Conservation (phyloP, 2,797 vertebrate species). For the Intellagama lesueurii region DNA sequence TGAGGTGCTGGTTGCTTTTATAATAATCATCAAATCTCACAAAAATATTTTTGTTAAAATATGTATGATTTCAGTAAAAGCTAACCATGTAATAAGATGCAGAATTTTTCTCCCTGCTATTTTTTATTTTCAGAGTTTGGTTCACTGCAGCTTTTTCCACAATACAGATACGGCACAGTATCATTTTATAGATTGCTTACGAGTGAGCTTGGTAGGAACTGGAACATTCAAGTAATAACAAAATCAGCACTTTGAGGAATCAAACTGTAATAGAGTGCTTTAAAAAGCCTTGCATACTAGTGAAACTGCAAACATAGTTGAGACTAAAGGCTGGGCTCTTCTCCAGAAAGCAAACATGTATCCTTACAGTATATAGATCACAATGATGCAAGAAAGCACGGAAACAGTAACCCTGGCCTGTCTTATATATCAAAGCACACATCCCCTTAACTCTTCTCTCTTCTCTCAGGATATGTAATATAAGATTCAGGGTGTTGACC, state of each 20-base stretch:
- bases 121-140: slow-evolving; percentile 34
- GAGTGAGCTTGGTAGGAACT: slow-evolving; percentile 24
- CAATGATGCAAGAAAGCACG: neutral
- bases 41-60: neutral
- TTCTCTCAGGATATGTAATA: no score
- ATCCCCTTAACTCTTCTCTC: neutral
- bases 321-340: neutral
- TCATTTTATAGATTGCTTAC: slow-evolving; percentile 20
- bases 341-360: neutral
- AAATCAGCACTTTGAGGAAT: slow-evolving; percentile 25
- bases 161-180: neutral
- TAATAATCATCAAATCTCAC: neutral
- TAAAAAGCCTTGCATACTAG: neutral
- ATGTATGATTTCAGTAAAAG: neutral
- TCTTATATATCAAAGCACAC: neutral
- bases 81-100: neutral
- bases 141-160: neutral
- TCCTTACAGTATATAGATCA: no score
- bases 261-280: neutral
- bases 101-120: rapidly evolving
- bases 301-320: neutral
- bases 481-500: neutral
- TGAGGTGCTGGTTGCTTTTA: neutral
- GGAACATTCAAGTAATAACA: slow-evolving; percentile 20
- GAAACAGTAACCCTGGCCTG: neutral